Evolutionary conservation across 2,888 invertebrate species (phyloP).

Genomic region (Caenorhabditis panamensis): DNA sequence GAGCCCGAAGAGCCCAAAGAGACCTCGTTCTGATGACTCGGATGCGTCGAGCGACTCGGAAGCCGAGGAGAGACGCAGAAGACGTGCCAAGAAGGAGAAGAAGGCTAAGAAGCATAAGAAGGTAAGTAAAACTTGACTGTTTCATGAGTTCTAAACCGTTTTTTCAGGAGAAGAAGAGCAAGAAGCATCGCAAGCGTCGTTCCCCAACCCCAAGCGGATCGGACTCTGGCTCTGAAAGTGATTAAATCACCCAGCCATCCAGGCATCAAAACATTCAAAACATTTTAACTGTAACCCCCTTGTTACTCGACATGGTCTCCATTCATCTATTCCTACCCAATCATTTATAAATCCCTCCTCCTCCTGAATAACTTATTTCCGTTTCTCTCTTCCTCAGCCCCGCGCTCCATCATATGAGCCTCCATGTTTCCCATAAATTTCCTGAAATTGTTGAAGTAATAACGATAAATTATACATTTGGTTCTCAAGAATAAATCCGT

Average conservation of each 20-base stretch:
- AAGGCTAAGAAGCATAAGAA: slow-evolving; percentile 70
- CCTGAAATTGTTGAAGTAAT: not conserved
- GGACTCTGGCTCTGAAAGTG: slow-evolving; percentile 57
- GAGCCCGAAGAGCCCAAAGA: slow-evolving; percentile 10
- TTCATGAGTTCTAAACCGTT: not conserved
- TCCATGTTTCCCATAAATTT: no score
- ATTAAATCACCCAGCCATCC: no score
- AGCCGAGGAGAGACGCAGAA: slow-evolving; percentile 47
- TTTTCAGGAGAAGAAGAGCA: slow-evolving; percentile 70
- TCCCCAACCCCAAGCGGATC: slow-evolving; percentile 52
- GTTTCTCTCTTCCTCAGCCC: slow-evolving; percentile 18
- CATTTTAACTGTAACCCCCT: no score
- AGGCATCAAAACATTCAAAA: no score
- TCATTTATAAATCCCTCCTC: not conserved
- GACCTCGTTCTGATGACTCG: slow-evolving; percentile 16
- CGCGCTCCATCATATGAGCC: no score
- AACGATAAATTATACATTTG: not conserved
- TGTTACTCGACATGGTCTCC: slow-evolving; percentile 44
- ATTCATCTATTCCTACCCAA: not conserved
- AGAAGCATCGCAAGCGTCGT: slow-evolving; percentile 66
- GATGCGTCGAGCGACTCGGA: slow-evolving; percentile 57
- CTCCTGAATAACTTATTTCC: not conserved
- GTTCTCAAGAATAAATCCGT: not conserved
- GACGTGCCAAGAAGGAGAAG: slow-evolving; percentile 64
- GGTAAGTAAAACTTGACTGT: no score